phyloP scores from a whole-genome alignment of 2,113 vertebrate species.

The Grus americana region DNA sequence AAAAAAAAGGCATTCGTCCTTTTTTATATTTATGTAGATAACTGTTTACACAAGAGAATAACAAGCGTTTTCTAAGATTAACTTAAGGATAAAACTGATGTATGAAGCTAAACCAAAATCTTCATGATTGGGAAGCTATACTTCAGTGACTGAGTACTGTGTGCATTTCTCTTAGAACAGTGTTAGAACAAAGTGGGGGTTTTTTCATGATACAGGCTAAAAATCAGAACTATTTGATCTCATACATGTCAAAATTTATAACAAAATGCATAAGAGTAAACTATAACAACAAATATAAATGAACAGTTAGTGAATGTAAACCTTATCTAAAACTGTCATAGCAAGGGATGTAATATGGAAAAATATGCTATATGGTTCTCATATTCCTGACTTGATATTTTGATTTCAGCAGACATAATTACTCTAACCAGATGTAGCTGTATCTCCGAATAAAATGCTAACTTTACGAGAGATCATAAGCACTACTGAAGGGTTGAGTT shows the following conservation, averaged over 20 bases:
- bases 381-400: not conserved
- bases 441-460: not conserved
- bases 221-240: not conserved
- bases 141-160: not conserved
- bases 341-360: not conserved
- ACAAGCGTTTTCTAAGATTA: not conserved
- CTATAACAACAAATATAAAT: not conserved
- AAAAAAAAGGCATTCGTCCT: not conserved
- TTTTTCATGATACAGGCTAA: not conserved
- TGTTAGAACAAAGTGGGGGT: rapidly evolving
- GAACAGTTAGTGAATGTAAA: not conserved
- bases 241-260: not conserved
- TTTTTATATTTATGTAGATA: not conserved
- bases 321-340: not conserved
- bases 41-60: not conserved
- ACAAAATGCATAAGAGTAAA: not conserved
- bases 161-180: not conserved
- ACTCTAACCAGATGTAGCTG: not conserved
- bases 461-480: not conserved
- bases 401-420: not conserved
- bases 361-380: not conserved
- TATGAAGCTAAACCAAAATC: not conserved
- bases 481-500: not conserved
- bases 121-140: not conserved
- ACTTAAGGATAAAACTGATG: not conserved